phyloP scores from a whole-genome alignment of 2,797 vertebrate species.

The Ambastaia sidthimunki region DNA sequence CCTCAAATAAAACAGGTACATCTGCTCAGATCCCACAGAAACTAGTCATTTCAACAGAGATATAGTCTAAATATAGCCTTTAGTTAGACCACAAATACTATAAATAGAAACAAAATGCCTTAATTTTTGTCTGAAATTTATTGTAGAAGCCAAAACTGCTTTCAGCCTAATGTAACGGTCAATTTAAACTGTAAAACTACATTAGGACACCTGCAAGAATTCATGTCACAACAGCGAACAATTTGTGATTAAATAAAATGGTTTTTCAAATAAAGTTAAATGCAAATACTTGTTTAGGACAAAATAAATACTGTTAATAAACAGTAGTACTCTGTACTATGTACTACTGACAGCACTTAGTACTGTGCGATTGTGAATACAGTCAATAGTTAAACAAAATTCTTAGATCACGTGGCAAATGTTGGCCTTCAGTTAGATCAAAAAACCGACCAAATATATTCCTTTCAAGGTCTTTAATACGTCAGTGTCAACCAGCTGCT shows the following conservation, averaged over 20 bases:
- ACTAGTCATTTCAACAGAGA: not conserved
- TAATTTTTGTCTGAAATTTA: not conserved
- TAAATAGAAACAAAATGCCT: not conserved
- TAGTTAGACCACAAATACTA: not conserved
- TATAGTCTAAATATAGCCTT: not conserved
- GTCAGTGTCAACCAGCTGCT: not conserved
- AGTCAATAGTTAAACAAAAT: slow-evolving; percentile 67
- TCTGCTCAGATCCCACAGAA: slow-evolving; percentile 3
- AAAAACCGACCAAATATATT: slow-evolving; percentile 56
- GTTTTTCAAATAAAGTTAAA: no score
- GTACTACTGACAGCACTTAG: no score
- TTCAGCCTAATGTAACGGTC: not conserved
- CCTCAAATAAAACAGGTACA: not conserved
- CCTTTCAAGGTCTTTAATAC: not conserved
- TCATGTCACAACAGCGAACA: no score
- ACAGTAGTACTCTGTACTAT: no score
- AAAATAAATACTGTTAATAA: no score
- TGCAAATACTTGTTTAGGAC: no score
- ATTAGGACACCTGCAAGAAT: slow-evolving; percentile 16
- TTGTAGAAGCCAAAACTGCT: not conserved
- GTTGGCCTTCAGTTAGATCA: slow-evolving; percentile 38
- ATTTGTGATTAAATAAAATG: no score
- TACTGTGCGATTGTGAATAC: not conserved
- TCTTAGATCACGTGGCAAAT: slow-evolving; percentile 33
- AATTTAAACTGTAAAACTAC: not conserved